A percentile compares a stretch with the other conserved stretches of the same genome.
Evolutionary conservation across 2,113 vertebrate species (phyloP).

Genomic region (Natator depressus): DNA sequence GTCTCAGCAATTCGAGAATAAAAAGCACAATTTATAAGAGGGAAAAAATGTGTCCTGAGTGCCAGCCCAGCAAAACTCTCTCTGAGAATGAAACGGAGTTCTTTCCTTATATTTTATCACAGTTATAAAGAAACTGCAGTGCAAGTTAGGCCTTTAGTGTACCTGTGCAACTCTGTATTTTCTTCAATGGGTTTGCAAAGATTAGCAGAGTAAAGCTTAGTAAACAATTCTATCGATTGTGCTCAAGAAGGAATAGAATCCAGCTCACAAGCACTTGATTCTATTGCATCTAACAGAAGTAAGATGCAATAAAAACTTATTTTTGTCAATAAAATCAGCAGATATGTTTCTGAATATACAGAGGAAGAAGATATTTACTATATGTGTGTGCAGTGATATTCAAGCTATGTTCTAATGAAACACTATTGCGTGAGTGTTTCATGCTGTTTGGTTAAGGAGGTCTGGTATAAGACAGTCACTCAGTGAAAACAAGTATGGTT

Average conservation of each 20-base stretch:
- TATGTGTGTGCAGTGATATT: background rate
- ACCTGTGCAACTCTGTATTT: background rate
- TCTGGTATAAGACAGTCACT: background rate
- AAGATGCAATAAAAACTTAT: conserved; percentile 5
- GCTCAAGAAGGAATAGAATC: background rate
- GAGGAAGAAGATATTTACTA: conserved; percentile 13
- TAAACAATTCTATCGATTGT: background rate
- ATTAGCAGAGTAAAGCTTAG: background rate
- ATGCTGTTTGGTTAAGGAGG: conserved; percentile 25
- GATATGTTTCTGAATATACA: conserved; percentile 26
- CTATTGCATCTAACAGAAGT: background rate
- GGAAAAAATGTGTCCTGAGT: background rate
- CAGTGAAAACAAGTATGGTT: conserved; percentile 32
- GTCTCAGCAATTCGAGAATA: background rate
- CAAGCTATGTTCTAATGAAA: conserved; percentile 20
- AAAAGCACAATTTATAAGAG: background rate
- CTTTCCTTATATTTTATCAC: conserved; percentile 1
- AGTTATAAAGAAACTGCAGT: background rate
- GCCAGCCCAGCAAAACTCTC: background rate
- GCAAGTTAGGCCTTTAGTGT: background rate
- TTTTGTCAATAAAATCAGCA: conserved; percentile 18
- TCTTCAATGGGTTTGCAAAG: background rate
- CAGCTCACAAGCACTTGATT: background rate
- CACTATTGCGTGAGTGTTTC: background rate
- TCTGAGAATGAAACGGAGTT: background rate